phyloP scores from a whole-genome alignment of 2,113 vertebrate genomes.

The Pitta sordida region DNA sequence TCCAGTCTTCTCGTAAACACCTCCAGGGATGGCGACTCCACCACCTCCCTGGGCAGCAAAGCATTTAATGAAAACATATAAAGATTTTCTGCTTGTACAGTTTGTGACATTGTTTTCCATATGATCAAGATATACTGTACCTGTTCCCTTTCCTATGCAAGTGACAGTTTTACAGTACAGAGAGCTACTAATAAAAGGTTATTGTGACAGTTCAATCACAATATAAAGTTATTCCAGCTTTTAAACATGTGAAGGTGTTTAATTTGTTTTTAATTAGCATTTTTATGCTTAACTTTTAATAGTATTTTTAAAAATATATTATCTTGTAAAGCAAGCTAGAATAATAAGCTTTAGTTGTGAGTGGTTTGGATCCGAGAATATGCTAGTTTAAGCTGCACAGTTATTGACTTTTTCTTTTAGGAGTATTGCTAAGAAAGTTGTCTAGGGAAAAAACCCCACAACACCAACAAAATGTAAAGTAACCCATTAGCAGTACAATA shows the following conservation, averaged over 20 bases:
- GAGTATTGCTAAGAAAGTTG: background rate
- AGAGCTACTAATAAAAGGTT: background rate
- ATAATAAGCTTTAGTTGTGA: background rate
- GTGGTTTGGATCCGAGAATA: background rate
- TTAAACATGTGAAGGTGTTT: background rate
- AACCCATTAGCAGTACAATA: background rate
- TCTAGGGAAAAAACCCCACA: background rate
- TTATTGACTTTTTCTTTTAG: background rate
- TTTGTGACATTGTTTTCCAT: background rate
- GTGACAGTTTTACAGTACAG: background rate
- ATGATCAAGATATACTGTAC: background rate
- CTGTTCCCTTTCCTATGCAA: background rate
- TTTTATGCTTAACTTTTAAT: background rate
- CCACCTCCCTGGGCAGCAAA: too few relatives aligned
- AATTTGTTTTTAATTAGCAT: slow-evolving; percentile 12
- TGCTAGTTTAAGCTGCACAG: background rate
- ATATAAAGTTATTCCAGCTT: background rate
- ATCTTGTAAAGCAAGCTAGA: background rate
- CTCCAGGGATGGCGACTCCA: too few relatives aligned
- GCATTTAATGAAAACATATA: background rate
- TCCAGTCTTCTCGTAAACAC: too few relatives aligned
- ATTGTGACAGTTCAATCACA: background rate
- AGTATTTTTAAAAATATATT: background rate
- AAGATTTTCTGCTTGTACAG: background rate
- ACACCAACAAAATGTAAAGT: background rate